These are phyloP conservation scores for Alentia gelatinosa DNA, from an alignment of 2,888 invertebrate genomes.

Conservation along the genomic window DNA sequence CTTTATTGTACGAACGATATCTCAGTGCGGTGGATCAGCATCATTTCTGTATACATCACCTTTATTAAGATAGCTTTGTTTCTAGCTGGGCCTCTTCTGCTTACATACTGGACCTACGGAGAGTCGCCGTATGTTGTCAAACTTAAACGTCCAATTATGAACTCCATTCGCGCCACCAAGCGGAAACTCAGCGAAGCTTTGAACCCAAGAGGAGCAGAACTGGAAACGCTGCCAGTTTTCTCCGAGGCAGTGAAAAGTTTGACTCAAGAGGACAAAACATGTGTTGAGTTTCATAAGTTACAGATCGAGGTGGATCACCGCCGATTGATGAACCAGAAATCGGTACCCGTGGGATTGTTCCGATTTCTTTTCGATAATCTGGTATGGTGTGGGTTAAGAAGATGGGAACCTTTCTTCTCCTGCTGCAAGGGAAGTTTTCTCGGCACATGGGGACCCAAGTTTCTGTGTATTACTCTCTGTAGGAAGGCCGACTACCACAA, in stretches of 20 bases:
- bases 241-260: not conserved
- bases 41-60: conserved; percentile 72
- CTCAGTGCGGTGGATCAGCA: conserved; percentile 72
- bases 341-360: conserved; percentile 62
- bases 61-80: conserved; percentile 74
- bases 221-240: not conserved
- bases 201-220: not conserved
- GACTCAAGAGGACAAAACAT: not conserved
- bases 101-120: conserved; percentile 74
- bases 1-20: conserved; percentile 68
- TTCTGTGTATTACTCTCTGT: conserved; percentile 60
- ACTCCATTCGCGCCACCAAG: conserved; percentile 47
- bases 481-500: conserved; percentile 57
- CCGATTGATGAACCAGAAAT: not conserved
- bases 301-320: not conserved
- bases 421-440: conserved; percentile 63
- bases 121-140: conserved; percentile 74
- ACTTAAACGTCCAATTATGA: conserved; percentile 53
- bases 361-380: conserved; percentile 61
- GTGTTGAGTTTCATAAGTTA: not conserved
- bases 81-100: conserved; percentile 73
- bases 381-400: conserved; percentile 58
- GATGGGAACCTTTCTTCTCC: conserved; percentile 61
- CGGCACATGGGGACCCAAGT: conserved; percentile 63
- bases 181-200: not conserved